Conservation (phyloP, 2,113 vertebrate genomes). For the Anseranas semipalmata region DNA sequence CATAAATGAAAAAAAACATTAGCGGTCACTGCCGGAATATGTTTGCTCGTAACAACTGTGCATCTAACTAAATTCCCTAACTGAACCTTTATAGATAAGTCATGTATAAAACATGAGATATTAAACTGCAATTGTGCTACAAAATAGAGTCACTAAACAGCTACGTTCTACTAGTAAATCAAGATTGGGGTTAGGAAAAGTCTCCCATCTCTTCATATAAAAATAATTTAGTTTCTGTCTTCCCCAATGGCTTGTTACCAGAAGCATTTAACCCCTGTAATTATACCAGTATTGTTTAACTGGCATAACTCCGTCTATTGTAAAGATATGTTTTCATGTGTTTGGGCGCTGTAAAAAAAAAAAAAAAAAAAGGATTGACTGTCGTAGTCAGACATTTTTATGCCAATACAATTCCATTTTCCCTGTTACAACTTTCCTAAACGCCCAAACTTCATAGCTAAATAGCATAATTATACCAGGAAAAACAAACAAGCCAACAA, state of each 20-base stretch:
- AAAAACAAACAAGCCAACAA: neutral
- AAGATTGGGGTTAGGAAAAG: neutral
- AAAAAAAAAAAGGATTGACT: neutral
- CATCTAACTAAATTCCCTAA: neutral
- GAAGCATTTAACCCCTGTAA: neutral
- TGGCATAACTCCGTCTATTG: neutral
- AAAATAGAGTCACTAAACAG: neutral
- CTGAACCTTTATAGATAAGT: neutral
- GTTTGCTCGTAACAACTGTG: neutral
- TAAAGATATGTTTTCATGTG: neutral
- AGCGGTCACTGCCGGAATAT: neutral
- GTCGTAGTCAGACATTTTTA: neutral
- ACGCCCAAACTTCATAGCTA: neutral
- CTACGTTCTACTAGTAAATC: neutral
- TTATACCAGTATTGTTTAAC: neutral
- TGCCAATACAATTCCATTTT: neutral
- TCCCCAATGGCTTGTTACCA: neutral
- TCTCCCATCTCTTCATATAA: neutral
- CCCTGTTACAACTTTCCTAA: neutral
- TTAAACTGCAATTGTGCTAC: neutral
- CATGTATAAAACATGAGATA: neutral
- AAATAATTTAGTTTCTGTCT: neutral
- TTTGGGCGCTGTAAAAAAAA: neutral
- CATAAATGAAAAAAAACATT: neutral
- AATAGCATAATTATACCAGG: neutral